Conservation (phyloP, 1,140 invertebrate species). For the Drosophila serrata region DNA sequence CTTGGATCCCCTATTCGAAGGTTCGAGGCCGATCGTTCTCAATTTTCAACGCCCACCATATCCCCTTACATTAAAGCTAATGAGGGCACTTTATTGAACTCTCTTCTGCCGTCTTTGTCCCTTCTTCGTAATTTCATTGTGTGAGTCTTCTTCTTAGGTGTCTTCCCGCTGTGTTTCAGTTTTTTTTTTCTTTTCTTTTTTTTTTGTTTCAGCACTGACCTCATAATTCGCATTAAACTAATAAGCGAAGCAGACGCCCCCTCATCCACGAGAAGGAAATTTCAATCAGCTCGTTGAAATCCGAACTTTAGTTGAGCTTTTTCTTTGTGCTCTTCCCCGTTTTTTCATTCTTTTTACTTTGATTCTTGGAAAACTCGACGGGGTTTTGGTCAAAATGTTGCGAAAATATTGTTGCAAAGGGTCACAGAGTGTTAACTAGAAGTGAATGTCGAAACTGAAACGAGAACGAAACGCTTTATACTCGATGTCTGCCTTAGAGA, state of each 20-base stretch:
- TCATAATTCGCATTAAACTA: slow-evolving; percentile 68
- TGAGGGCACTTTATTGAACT: slow-evolving; percentile 49
- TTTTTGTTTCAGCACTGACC: slow-evolving; percentile 58
- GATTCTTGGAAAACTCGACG: slow-evolving; percentile 30
- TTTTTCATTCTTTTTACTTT: slow-evolving; percentile 24
- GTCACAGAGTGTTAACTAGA: slow-evolving; percentile 27
- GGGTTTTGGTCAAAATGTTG: slow-evolving; percentile 38
- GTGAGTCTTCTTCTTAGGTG: slow-evolving; percentile 8
- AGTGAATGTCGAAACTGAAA: slow-evolving; percentile 32
- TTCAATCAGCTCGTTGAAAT: slow-evolving; percentile 63
- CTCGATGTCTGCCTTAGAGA: neutral
- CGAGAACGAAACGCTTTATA: slow-evolving; percentile 1
- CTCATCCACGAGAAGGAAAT: slow-evolving; percentile 65
- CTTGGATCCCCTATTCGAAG: slow-evolving; percentile 16
- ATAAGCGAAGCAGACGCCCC: slow-evolving; percentile 46
- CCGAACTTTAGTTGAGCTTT: slow-evolving; percentile 20
- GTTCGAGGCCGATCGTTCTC: slow-evolving; percentile 33
- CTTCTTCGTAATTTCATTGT: slow-evolving; percentile 15
- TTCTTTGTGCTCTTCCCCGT: slow-evolving; percentile 12
- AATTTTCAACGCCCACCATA: slow-evolving; percentile 58
- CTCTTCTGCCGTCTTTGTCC: slow-evolving; percentile 20
- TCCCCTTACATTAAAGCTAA: slow-evolving; percentile 75
- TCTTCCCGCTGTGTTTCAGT: slow-evolving; percentile 27
- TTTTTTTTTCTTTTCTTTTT: neutral
- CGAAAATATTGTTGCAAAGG: slow-evolving; percentile 39